Conservation (phyloP, 2,113 vertebrate genomes). For the Tonatia bakeri region DNA sequence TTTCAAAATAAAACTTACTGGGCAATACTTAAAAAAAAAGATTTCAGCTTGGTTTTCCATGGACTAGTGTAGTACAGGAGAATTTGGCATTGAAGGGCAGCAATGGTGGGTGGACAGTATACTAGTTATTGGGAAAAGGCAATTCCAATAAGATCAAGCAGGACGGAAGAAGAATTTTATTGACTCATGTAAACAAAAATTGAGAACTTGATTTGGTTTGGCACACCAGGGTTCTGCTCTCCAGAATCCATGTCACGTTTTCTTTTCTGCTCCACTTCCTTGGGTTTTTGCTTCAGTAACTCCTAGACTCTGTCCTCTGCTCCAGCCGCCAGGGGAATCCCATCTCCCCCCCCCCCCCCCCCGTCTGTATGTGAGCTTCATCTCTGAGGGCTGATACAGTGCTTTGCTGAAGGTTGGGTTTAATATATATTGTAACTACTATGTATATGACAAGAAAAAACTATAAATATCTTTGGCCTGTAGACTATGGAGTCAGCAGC, state of each 20-base stretch:
- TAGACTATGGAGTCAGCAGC: not conserved
- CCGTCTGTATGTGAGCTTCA: not conserved
- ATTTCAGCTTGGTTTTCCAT: not conserved
- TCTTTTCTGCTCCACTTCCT: not conserved
- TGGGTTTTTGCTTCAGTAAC: not conserved
- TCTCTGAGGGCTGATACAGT: not conserved
- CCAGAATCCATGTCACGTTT: not conserved
- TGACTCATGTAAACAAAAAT: not conserved
- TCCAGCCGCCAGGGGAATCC: not conserved
- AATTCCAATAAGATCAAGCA: not conserved
- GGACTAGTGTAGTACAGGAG: not conserved
- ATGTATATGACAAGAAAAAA: not conserved
- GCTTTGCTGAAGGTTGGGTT: not conserved
- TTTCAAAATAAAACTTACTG: not conserved
- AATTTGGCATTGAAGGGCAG: not conserved
- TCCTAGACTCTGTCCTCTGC: not conserved
- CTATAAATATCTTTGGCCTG: not conserved
- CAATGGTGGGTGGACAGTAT: not conserved
- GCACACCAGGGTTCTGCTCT: not conserved
- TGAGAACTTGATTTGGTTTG: not conserved
- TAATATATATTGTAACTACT: not conserved
- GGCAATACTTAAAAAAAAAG: not conserved
- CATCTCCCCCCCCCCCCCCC: no score
- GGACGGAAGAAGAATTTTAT: not conserved
- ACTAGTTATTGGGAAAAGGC: not conserved